These are phyloP conservation scores for Leucozona laternaria DNA, from an alignment of 2,888 invertebrate genomes.

Conservation along the genomic window DNA sequence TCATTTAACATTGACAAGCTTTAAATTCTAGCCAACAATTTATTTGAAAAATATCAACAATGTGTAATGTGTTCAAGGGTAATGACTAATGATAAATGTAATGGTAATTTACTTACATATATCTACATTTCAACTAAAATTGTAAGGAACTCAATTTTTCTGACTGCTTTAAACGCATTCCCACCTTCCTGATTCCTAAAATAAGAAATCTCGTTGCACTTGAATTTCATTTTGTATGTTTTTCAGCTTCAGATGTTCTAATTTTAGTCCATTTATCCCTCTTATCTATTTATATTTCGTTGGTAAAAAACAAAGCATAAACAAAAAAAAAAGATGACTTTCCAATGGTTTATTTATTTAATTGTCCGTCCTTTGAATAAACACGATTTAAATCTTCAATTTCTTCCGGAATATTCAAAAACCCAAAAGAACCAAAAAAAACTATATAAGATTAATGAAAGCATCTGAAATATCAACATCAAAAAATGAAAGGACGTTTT, in stretches of 20 bases:
- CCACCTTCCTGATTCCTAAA: no score
- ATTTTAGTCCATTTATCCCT: background rate
- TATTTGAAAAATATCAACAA: no score
- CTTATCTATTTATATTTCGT: background rate
- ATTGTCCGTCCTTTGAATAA: conserved; percentile 4
- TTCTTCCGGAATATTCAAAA: background rate
- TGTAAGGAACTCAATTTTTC: no score
- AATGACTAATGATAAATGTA: no score
- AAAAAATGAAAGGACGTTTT: background rate
- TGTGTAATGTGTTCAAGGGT: no score
- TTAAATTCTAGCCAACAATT: no score
- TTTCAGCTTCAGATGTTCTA: background rate
- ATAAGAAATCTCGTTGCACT: background rate
- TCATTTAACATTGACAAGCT: no score
- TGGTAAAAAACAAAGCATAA: background rate
- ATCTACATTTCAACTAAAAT: no score
- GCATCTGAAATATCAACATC: background rate
- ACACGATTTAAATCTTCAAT: conserved; percentile 17
- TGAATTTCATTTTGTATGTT: background rate
- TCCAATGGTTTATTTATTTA: background rate
- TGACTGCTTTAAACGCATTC: no score
- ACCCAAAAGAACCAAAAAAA: background rate
- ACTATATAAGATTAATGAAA: conserved; percentile 5
- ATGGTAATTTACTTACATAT: no score
- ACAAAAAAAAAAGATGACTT: conserved; percentile 7